Percentiles rank a stretch among this genome's conserved stretches.
phyloP scores from a whole-genome alignment of 2,888 invertebrate genomes.

The Coelopa pilipes region DNA sequence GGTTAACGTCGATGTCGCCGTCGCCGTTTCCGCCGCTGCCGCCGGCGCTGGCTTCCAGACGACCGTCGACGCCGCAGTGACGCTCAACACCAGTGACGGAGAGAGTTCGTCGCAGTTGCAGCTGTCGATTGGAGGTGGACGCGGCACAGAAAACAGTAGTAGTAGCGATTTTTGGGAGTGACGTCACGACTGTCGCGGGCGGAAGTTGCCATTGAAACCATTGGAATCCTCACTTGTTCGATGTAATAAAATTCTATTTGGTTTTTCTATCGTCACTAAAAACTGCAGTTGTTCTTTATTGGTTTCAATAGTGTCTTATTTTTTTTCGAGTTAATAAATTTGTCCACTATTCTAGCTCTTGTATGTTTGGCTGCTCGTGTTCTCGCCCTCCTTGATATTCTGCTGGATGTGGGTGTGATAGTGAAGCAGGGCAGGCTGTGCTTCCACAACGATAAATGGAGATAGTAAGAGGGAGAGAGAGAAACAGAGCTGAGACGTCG shows the following conservation, averaged over 20 bases:
- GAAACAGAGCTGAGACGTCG: slow-evolving; percentile 72
- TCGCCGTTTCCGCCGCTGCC: slow-evolving; percentile 12
- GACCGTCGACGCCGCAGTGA: not conserved
- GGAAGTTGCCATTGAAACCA: too few species aligned
- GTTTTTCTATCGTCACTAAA: too few species aligned
- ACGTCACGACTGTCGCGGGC: not conserved
- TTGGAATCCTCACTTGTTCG: too few species aligned
- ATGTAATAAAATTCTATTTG: too few species aligned
- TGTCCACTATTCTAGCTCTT: slow-evolving; percentile 45
- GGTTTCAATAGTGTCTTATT: not conserved
- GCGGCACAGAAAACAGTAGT: not conserved
- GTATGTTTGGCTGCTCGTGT: slow-evolving; percentile 51
- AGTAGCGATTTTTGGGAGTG: slow-evolving; percentile 47
- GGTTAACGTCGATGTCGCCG: slow-evolving; percentile 27
- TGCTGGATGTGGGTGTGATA: slow-evolving; percentile 56
- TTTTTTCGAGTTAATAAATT: not conserved
- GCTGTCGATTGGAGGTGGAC: too few species aligned
- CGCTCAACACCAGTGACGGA: too few species aligned
- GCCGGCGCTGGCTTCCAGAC: not conserved
- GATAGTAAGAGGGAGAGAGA: too few species aligned
- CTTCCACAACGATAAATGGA: not conserved
- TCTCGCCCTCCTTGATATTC: slow-evolving; percentile 57
- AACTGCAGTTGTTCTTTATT: too few species aligned
- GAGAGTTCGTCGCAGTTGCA: too few species aligned
- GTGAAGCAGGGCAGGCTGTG: slow-evolving; percentile 63